Evolutionary conservation across 2,888 invertebrate species (phyloP).

Genomic region (Nymphalis c-album): DNA sequence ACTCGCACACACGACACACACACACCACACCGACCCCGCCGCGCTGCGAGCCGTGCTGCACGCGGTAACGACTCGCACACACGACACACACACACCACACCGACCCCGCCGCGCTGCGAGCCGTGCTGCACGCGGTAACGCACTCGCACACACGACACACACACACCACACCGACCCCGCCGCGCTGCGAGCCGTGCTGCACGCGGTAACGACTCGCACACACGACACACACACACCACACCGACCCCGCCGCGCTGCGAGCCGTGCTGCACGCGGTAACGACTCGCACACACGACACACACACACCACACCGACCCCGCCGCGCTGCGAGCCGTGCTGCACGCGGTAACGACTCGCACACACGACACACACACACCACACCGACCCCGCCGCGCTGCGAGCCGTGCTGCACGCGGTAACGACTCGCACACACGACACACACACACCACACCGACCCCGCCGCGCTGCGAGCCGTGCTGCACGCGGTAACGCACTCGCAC

Average conservation of each 20-base stretch:
- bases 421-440: neutral
- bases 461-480: slow-evolving; percentile 91
- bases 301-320: too few species aligned
- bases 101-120: slow-evolving; percentile 83
- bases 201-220: slow-evolving; percentile 74
- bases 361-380: slow-evolving; percentile 88
- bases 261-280: slow-evolving; percentile 83
- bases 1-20: neutral
- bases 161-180: too few species aligned
- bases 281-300: neutral
- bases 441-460: too few species aligned
- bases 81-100: slow-evolving; percentile 87
- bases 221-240: slow-evolving; percentile 88
- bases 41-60: slow-evolving; percentile 92
- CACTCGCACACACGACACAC: neutral
- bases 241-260: slow-evolving; percentile 82
- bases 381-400: slow-evolving; percentile 82
- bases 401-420: slow-evolving; percentile 83
- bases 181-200: slow-evolving; percentile 91
- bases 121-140: slow-evolving; percentile 83
- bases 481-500: slow-evolving; percentile 74
- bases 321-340: slow-evolving; percentile 91
- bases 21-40: too few species aligned
- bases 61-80: slow-evolving; percentile 69
- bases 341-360: slow-evolving; percentile 74